Conservation (phyloP, 1,140 invertebrate species). For the Probaryconus sp. region DNA sequence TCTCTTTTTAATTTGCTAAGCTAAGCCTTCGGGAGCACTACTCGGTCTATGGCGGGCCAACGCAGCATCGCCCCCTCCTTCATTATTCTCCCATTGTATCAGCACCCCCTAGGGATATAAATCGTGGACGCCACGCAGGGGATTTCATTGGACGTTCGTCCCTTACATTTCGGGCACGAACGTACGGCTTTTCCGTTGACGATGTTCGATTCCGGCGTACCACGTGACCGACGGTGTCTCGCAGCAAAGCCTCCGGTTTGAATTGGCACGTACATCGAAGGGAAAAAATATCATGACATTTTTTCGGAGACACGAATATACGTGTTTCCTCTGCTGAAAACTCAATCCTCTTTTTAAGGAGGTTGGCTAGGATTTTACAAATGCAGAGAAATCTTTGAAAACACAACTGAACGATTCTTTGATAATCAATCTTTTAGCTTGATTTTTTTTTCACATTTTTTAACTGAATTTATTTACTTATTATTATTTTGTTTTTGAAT, state of each 20-base stretch:
- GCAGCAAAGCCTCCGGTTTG: no score
- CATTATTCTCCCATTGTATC: conserved; percentile 60
- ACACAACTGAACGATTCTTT: no score
- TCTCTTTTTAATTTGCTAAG: conserved; percentile 58
- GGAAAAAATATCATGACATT: no score
- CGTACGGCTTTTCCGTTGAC: conserved; percentile 44
- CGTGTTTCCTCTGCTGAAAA: no score
- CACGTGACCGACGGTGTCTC: conserved; percentile 41
- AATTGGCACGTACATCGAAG: no score
- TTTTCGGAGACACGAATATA: no score
- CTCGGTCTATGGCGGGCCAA: conserved; percentile 30
- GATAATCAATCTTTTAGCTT: no score
- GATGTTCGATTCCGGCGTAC: conserved; percentile 39
- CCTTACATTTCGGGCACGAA: conserved; percentile 53
- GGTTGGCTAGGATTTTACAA: no score
- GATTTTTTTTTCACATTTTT: conserved; percentile 10
- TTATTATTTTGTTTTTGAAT: background rate
- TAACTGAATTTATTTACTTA: background rate
- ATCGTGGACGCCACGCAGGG: conserved; percentile 50
- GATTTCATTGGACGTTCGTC: conserved; percentile 56
- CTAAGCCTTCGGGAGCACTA: conserved; percentile 51
- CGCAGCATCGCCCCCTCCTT: no score
- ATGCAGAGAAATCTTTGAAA: no score
- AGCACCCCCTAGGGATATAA: conserved; percentile 51
- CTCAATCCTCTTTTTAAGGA: no score